Conservation (phyloP, 30 jellyfish, hydroid and myxozoan species). For the Turritopsis rubra region DNA sequence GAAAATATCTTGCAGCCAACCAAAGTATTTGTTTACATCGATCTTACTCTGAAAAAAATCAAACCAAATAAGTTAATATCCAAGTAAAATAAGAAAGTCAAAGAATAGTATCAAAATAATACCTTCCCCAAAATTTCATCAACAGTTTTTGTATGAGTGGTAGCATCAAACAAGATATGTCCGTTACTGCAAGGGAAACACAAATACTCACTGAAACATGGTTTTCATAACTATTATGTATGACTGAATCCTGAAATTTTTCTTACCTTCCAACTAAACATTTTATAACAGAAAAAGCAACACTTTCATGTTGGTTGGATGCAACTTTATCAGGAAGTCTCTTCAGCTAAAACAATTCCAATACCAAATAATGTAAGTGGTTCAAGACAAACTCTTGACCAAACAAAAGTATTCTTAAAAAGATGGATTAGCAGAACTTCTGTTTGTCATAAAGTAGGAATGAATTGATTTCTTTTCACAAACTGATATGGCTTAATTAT, state of each 20-base stretch:
- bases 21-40: background rate
- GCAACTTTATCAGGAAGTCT: slow-evolving; percentile 48
- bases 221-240: background rate
- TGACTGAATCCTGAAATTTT: background rate
- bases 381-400: background rate
- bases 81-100: background rate
- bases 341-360: slow-evolving; percentile 17
- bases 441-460: too few species aligned
- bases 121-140: slow-evolving; percentile 62
- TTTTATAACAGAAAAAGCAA: slow-evolving; percentile 27
- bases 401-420: background rate
- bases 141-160: slow-evolving; percentile 58
- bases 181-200: slow-evolving; percentile 43
- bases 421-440: background rate
- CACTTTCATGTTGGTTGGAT: slow-evolving; percentile 35
- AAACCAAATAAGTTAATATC: background rate
- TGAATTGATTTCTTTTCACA: too few species aligned
- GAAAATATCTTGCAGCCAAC: background rate
- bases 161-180: slow-evolving; percentile 41
- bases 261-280: slow-evolving; percentile 43
- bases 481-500: too few species aligned
- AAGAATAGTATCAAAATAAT: background rate
- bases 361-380: background rate
- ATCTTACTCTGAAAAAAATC: background rate
- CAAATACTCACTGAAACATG: background rate